Percentiles rank a stretch among this genome's conserved stretches.
phyloP scores from a whole-genome alignment of 2,888 invertebrate genomes.

The Heteromurus nitidus region DNA sequence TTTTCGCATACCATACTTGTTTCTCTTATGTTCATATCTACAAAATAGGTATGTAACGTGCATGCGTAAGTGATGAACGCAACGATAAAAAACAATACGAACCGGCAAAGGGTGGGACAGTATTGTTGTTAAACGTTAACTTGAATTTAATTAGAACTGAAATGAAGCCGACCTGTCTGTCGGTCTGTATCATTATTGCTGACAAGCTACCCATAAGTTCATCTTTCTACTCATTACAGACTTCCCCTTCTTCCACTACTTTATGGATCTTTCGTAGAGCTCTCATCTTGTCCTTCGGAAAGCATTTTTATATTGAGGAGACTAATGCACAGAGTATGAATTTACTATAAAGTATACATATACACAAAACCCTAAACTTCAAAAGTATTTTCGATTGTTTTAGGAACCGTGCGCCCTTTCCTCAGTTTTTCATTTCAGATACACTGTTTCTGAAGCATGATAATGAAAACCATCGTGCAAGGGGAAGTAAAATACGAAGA shows the following conservation, averaged over 20 bases:
- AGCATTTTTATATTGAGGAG: constrained; percentile 48
- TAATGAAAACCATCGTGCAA: not conserved
- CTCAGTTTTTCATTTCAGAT: constrained; percentile 27
- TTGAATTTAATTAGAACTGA: constrained; percentile 68
- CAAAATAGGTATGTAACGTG: no score
- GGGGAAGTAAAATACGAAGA: constrained; percentile 19
- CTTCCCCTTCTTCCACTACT: constrained; percentile 23
- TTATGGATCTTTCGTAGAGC: not conserved
- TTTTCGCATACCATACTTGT: no score
- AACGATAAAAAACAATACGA: constrained; percentile 43
- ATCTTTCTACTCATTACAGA: constrained; percentile 9
- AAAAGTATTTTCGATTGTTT: constrained; percentile 55
- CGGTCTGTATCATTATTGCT: constrained; percentile 63
- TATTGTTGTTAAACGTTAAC: constrained; percentile 64
- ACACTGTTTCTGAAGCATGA: not conserved
- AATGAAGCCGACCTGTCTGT: constrained; percentile 68
- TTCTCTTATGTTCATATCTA: no score
- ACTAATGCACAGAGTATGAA: constrained; percentile 54
- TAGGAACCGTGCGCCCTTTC: constrained; percentile 58
- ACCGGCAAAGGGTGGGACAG: constrained; percentile 59
- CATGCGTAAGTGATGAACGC: constrained; percentile 46
- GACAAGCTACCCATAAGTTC: constrained; percentile 61
- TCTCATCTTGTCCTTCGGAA: constrained; percentile 18
- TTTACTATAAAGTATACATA: constrained; percentile 24
- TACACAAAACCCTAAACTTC: constrained; percentile 3